These are phyloP conservation scores for Nannoperca obscura DNA, from an alignment of 2,797 vertebrate genomes.

Conservation along the genomic window DNA sequence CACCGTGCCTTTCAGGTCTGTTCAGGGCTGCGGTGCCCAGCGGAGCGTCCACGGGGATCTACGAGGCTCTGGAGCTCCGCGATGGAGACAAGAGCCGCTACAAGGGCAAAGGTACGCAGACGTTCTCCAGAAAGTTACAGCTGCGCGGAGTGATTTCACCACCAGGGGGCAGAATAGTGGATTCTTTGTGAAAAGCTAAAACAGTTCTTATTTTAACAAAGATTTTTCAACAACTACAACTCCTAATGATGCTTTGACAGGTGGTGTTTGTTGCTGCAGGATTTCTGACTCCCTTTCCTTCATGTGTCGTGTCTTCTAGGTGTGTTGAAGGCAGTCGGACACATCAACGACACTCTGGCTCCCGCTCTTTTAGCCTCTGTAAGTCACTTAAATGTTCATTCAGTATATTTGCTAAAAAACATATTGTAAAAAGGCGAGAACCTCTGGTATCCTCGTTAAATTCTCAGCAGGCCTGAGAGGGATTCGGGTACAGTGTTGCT, in stretches of 20 bases:
- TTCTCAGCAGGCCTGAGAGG: neutral
- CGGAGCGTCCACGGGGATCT: slow-evolving; percentile 92
- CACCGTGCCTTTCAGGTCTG: slow-evolving; percentile 72
- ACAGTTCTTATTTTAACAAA: neutral
- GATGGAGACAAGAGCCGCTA: slow-evolving; percentile 91
- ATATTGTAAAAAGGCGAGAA: neutral
- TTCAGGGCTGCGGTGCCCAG: slow-evolving; percentile 93
- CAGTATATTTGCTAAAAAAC: too few relatives aligned
- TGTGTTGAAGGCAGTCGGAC: slow-evolving; percentile 94
- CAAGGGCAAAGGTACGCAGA: slow-evolving; percentile 89
- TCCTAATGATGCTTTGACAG: neutral
- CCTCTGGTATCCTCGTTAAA: neutral
- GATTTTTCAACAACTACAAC: neutral
- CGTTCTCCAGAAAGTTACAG: neutral
- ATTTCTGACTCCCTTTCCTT: neutral
- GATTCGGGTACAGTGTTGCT: neutral
- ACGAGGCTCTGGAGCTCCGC: slow-evolving; percentile 91
- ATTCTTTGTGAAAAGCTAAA: neutral
- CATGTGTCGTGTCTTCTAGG: slow-evolving; percentile 72
- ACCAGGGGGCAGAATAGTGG: neutral
- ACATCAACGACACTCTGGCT: slow-evolving; percentile 93
- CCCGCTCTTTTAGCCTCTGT: slow-evolving; percentile 92
- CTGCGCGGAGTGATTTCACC: neutral
- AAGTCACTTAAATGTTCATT: slow-evolving; percentile 69
- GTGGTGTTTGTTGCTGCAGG: too few relatives aligned